Evolutionary conservation across 2,797 vertebrate genomes (phyloP).

Genomic region (Schizopygopsis malacanthus): DNA sequence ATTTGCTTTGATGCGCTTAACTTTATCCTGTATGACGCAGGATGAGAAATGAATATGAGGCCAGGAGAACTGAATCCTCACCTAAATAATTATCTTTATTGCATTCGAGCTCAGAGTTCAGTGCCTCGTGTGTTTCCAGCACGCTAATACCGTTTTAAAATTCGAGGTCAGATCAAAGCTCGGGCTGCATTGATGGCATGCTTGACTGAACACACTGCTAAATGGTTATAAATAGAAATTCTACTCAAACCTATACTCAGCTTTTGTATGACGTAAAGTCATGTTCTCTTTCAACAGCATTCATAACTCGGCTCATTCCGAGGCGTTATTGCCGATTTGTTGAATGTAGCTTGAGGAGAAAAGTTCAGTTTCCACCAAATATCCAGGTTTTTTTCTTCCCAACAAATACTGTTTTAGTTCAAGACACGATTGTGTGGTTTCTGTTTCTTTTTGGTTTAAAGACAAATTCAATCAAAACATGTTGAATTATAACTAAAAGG

Average conservation of each 20-base stretch:
- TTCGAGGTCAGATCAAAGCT: conserved; percentile 17
- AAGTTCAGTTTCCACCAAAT: background rate
- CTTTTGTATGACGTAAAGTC: background rate
- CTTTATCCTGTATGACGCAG: background rate
- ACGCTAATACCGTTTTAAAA: conserved; percentile 17
- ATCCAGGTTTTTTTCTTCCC: accelerated
- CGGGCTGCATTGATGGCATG: background rate
- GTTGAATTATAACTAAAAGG: background rate
- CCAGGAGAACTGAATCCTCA: background rate
- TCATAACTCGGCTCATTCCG: background rate
- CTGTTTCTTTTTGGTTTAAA: background rate
- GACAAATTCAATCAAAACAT: background rate
- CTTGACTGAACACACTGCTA: conserved; percentile 30
- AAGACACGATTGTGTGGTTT: background rate
- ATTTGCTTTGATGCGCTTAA: conserved; percentile 10
- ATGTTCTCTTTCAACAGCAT: background rate
- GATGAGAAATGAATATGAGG: conserved; percentile 5
- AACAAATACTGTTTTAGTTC: background rate
- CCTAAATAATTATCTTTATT: conserved; percentile 17
- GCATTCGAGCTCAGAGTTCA: background rate
- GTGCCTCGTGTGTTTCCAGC: conserved; percentile 23
- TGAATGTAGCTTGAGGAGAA: background rate
- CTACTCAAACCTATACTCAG: background rate
- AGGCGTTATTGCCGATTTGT: background rate
- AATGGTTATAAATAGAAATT: background rate